Percentiles rank a stretch among this genome's conserved stretches.
Conservation (phyloP, 1,140 invertebrate species). For the Zaprionus capensis region DNA sequence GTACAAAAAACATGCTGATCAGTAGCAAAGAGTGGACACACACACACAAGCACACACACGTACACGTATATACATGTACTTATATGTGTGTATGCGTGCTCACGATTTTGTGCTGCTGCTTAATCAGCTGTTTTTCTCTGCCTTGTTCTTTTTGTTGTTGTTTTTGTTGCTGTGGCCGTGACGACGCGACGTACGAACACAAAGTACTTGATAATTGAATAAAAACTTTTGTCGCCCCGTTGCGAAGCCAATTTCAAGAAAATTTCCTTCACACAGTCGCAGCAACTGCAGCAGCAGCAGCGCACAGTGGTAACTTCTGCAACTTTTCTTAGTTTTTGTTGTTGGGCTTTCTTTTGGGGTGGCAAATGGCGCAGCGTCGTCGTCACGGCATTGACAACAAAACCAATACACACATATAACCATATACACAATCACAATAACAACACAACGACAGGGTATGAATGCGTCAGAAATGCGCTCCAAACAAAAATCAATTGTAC, state of each 20-base stretch:
- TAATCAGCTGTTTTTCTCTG: slow-evolving; percentile 50
- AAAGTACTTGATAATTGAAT: slow-evolving; percentile 35
- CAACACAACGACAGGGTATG: slow-evolving; percentile 30
- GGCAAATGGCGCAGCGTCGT: slow-evolving; percentile 37
- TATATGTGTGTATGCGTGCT: not conserved
- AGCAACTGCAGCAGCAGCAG: slow-evolving; percentile 8
- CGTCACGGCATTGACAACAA: slow-evolving; percentile 28
- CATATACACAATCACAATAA: slow-evolving; percentile 19
- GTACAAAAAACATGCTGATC: slow-evolving; percentile 38
- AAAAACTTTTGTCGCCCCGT: slow-evolving; percentile 23
- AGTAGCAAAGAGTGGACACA: slow-evolving; percentile 38
- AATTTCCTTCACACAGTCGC: slow-evolving; percentile 1
- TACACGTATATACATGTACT: not conserved
- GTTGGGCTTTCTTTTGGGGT: slow-evolving; percentile 23
- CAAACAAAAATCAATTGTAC: slow-evolving; percentile 69
- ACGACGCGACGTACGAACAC: not conserved
- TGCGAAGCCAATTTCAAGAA: slow-evolving; percentile 10
- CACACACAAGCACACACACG: slow-evolving; percentile 24
- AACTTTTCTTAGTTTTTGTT: slow-evolving; percentile 12
- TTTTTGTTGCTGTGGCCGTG: not conserved
- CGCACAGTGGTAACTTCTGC: slow-evolving; percentile 22
- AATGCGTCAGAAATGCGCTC: slow-evolving; percentile 39
- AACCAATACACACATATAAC: slow-evolving; percentile 27
- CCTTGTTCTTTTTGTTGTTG: slow-evolving; percentile 28
- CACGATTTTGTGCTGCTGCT: slow-evolving; percentile 26